A percentile compares a stretch with the other conserved stretches of the same genome.
Conservation (phyloP, 2,888 invertebrate species). For the Caenorhabditis parvicauda region DNA sequence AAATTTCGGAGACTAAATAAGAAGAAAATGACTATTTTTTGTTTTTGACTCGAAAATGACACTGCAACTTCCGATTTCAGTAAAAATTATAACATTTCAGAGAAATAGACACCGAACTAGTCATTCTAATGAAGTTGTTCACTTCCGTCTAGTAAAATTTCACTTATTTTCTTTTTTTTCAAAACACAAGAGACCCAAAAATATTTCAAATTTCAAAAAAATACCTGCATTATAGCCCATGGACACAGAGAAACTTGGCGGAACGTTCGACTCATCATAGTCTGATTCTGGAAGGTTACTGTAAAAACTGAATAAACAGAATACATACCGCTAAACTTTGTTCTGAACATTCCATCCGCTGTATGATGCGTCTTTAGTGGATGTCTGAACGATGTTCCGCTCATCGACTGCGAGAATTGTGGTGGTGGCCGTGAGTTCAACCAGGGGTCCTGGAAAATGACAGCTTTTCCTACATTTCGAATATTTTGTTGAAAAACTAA, state of each 20-base stretch:
- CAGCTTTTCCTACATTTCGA: background rate
- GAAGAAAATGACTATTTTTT: too few species aligned
- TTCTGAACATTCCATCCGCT: slow-evolving; percentile 54
- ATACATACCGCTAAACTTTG: slow-evolving; percentile 45
- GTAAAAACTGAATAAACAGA: background rate
- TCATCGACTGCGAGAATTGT: slow-evolving; percentile 56
- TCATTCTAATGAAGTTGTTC: too few species aligned
- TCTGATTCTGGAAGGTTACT: slow-evolving; percentile 20
- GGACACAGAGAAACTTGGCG: slow-evolving; percentile 42
- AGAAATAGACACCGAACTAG: too few species aligned
- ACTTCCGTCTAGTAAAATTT: too few species aligned
- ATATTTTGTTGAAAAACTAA: too few species aligned
- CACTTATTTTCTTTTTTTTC: too few species aligned
- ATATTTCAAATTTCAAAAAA: too few species aligned
- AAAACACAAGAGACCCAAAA: too few species aligned
- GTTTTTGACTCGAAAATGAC: too few species aligned
- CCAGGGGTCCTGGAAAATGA: slow-evolving; percentile 56
- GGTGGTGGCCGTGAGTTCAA: slow-evolving; percentile 23
- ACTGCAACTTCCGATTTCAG: too few species aligned
- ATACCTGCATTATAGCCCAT: slow-evolving; percentile 23
- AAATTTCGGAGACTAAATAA: too few species aligned
- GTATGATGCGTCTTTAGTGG: slow-evolving; percentile 55
- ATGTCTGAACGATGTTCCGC: slow-evolving; percentile 28
- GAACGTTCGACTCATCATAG: slow-evolving; percentile 26
- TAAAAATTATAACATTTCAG: too few species aligned